phyloP scores from a whole-genome alignment of 1,140 invertebrate species.

The Tigriopus japonicus region DNA sequence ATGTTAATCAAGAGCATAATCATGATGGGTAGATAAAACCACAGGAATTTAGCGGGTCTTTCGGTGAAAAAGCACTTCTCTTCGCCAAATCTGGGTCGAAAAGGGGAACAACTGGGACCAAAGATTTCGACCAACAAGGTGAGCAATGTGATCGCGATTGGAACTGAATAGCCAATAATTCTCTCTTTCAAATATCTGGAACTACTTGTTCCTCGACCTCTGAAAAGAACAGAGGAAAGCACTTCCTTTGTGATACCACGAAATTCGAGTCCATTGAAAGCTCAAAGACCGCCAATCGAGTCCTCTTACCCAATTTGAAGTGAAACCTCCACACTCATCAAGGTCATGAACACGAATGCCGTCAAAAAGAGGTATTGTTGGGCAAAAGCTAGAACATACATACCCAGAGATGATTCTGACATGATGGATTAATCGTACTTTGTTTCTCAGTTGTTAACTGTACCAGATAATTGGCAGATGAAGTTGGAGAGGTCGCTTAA shows the following conservation, averaged over 20 bases:
- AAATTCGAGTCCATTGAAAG: no score
- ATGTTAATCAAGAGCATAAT: not conserved
- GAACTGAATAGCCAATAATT: not conserved
- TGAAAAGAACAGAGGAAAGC: not conserved
- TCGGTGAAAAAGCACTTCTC: not conserved
- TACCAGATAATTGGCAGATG: not conserved
- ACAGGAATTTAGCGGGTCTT: not conserved
- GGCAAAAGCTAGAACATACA: not conserved
- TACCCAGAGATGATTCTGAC: no score
- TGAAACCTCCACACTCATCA: not conserved
- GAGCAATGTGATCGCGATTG: not conserved
- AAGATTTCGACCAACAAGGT: not conserved
- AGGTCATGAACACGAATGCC: not conserved
- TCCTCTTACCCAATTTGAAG: not conserved
- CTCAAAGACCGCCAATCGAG: no score
- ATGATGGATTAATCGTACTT: no score
- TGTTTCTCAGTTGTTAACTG: not conserved
- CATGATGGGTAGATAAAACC: not conserved
- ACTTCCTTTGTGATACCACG: not conserved
- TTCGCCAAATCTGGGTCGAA: not conserved
- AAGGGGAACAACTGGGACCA: not conserved
- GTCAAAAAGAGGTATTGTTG: not conserved
- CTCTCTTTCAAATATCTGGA: not conserved
- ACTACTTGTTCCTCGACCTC: not conserved
- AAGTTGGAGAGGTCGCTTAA: not conserved